A percentile compares a stretch with the other conserved stretches of the same genome.
These are phyloP conservation scores for Petrocephalus schoutedeni DNA, from an alignment of 2,797 vertebrate genomes.

Conservation along the genomic window DNA sequence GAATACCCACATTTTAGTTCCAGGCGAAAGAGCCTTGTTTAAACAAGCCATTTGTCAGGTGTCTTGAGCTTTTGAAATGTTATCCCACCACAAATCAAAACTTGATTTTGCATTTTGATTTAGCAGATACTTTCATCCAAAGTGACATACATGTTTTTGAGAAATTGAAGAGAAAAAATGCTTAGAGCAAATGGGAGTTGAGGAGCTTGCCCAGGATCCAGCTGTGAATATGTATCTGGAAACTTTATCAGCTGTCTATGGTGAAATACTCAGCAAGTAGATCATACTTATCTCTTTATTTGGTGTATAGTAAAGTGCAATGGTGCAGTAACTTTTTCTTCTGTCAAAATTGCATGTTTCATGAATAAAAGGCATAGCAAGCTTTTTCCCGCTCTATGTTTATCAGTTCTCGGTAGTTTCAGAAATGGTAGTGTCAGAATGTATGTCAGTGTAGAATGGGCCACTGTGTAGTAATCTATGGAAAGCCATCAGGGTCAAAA, in stretches of 20 bases:
- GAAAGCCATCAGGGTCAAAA: no score
- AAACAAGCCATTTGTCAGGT: neutral
- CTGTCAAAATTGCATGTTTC: neutral
- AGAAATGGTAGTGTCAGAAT: neutral
- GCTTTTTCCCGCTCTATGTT: neutral
- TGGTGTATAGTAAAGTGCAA: neutral
- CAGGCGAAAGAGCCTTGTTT: neutral
- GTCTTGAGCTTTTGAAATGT: neutral
- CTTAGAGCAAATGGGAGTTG: neutral
- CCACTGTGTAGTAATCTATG: no score
- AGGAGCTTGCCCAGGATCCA: neutral
- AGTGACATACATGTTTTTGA: neutral
- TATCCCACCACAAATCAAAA: neutral
- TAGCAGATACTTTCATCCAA: neutral
- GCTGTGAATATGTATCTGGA: neutral
- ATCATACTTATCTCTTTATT: neutral
- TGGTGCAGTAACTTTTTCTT: neutral
- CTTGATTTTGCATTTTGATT: neutral
- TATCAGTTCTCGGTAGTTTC: neutral
- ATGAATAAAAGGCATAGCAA: neutral
- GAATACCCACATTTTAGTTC: neutral
- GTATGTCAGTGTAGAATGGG: no score
- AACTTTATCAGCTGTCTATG: neutral
- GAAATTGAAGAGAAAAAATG: neutral
- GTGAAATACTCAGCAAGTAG: neutral